Evolutionary conservation across 2,113 vertebrate species (phyloP).

Genomic region (Pantherophis guttatus): DNA sequence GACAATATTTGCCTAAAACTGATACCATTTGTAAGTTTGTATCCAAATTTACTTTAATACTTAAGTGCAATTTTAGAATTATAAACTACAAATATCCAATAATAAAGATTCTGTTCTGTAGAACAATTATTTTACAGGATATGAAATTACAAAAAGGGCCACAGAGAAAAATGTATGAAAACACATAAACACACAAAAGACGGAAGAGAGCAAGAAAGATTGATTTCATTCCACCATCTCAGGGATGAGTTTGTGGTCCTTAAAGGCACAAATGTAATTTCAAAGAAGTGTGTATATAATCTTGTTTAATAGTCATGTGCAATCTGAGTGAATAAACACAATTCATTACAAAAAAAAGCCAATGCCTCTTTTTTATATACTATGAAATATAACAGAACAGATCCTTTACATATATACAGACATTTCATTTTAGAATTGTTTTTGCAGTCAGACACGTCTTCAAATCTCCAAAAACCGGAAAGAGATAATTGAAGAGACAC

Average conservation of each 20-base stretch:
- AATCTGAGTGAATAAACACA: conserved; percentile 22
- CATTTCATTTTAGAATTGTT: conserved; percentile 6
- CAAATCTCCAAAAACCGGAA: not conserved
- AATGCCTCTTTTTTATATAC: conserved; percentile 12
- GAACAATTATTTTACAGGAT: not conserved
- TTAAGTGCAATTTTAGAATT: not conserved
- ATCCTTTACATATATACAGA: not conserved
- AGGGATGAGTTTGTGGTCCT: conserved; percentile 33
- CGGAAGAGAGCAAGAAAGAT: not conserved
- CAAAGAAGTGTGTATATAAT: conserved; percentile 36
- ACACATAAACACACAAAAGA: conserved; percentile 38
- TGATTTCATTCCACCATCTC: conserved; percentile 14
- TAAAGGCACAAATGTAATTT: conserved; percentile 32
- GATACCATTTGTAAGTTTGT: not conserved
- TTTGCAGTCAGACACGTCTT: not conserved
- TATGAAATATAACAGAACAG: not conserved
- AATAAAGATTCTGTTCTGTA: conserved; percentile 15
- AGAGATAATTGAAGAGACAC: not conserved
- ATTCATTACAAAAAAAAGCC: conserved; percentile 24
- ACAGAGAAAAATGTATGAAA: conserved; percentile 10
- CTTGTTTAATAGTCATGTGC: conserved; percentile 32
- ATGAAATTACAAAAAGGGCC: conserved; percentile 20
- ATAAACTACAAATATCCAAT: not conserved
- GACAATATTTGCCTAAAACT: not conserved
- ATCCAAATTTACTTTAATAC: not conserved